A percentile compares a stretch with the other conserved stretches of the same genome.
Conservation (phyloP, 1,140 invertebrate genomes). For the Lepidostoma basale region DNA sequence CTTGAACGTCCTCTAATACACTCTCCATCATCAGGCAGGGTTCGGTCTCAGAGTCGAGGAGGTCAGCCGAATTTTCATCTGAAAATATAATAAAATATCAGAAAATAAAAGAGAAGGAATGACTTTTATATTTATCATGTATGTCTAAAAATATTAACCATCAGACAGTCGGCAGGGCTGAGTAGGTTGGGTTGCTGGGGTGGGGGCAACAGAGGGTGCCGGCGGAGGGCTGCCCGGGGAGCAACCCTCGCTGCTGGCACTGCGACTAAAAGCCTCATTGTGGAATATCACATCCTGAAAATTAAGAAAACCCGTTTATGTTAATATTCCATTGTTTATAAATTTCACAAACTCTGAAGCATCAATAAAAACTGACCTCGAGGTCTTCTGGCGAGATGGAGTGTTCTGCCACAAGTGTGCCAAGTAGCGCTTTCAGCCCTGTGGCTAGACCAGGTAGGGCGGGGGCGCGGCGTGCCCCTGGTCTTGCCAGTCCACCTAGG, state of each 20-base stretch:
- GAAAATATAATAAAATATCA: conserved; percentile 42
- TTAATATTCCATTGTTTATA: too few species aligned
- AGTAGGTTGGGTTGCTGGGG: neutral
- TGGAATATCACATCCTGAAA: conserved; percentile 63
- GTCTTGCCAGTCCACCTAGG: conserved; percentile 69
- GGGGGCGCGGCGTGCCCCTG: conserved; percentile 64
- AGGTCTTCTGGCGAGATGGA: conserved; percentile 76
- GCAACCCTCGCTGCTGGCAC: conserved; percentile 60
- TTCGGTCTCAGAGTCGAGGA: conserved; percentile 79
- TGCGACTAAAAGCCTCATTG: conserved; percentile 63
- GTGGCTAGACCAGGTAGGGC: conserved; percentile 73
- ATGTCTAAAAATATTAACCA: conserved; percentile 15
- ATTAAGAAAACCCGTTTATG: too few species aligned
- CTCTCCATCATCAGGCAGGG: conserved; percentile 80
- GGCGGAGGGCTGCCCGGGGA: conserved; percentile 57
- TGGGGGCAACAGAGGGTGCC: neutral
- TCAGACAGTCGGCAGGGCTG: conserved; percentile 33
- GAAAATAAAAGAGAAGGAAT: neutral
- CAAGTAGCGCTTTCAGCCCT: conserved; percentile 71
- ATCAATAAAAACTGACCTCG: conserved; percentile 62
- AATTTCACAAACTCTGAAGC: neutral
- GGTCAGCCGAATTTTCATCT: conserved; percentile 68
- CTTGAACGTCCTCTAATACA: conserved; percentile 69
- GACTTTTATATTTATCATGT: too few species aligned
- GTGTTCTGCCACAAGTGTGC: conserved; percentile 74